phyloP scores from a whole-genome alignment of 1,140 invertebrate genomes.

The Brachionus manjavacas region DNA sequence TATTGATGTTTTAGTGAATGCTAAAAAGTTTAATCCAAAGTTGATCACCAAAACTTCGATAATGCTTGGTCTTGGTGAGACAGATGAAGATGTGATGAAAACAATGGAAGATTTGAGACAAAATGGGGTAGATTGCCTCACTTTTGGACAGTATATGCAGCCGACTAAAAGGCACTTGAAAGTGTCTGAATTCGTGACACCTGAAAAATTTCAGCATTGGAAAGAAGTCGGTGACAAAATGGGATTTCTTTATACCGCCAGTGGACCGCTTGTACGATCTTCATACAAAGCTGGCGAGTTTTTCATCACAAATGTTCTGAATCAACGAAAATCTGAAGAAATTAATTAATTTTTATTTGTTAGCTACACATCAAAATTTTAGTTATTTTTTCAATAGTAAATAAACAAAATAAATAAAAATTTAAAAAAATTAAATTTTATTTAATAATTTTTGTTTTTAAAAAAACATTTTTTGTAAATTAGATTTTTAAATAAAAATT shows the following conservation, averaged over 20 bases:
- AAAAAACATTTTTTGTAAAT: no score
- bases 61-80: slow-evolving; percentile 95
- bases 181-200: slow-evolving; percentile 91
- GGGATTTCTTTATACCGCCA: slow-evolving; percentile 93
- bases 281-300: slow-evolving; percentile 88
- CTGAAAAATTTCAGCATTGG: slow-evolving; percentile 88
- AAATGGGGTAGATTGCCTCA: slow-evolving; percentile 84
- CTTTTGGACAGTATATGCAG: slow-evolving; percentile 98
- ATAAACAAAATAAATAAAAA: not conserved
- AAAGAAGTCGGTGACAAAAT: slow-evolving; percentile 74
- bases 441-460: no score
- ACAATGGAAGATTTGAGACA: slow-evolving; percentile 72
- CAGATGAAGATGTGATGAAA: slow-evolving; percentile 78
- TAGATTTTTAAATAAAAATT: no score
- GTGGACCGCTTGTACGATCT: slow-evolving; percentile 89
- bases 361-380: no score
- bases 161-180: slow-evolving; percentile 92
- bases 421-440: not conserved
- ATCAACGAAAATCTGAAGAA: not conserved
- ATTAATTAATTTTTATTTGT: no score
- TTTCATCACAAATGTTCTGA: slow-evolving; percentile 39
- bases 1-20: slow-evolving; percentile 71
- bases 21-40: slow-evolving; percentile 69
- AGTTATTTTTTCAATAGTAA: not conserved
- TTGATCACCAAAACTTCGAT: slow-evolving; percentile 95